phyloP scores from a whole-genome alignment of 2,113 vertebrate species.

The Pogonocichla stellata region DNA sequence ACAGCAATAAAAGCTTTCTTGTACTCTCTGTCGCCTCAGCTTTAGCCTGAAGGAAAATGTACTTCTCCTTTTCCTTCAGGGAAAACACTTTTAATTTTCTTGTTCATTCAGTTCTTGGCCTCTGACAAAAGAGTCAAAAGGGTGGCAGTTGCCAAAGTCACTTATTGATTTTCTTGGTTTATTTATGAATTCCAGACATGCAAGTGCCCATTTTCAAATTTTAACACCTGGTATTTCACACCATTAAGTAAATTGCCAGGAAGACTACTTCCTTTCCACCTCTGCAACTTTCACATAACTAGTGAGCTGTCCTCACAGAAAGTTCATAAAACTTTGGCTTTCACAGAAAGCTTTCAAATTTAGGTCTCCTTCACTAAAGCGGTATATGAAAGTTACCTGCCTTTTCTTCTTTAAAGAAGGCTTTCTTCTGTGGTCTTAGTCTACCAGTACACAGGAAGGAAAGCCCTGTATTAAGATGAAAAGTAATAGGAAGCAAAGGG shows the following conservation, averaged over 20 bases:
- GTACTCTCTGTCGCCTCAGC: neutral
- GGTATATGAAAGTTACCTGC: neutral
- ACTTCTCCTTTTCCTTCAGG: neutral
- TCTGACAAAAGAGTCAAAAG: constrained; percentile 48
- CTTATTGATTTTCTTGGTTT: constrained; percentile 55
- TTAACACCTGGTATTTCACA: constrained; percentile 50
- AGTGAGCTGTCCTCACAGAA: neutral
- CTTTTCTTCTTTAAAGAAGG: neutral
- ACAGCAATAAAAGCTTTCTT: neutral
- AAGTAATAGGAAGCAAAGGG: neutral
- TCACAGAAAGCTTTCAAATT: neutral
- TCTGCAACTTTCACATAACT: neutral
- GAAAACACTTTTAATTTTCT: constrained; percentile 42
- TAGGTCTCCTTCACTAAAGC: neutral
- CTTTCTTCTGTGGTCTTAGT: neutral
- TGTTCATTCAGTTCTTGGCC: constrained; percentile 29
- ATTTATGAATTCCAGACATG: constrained; percentile 50
- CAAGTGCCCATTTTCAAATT: constrained; percentile 16
- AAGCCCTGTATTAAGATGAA: neutral
- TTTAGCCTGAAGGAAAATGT: neutral
- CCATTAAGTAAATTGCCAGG: constrained; percentile 22
- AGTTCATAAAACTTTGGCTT: neutral
- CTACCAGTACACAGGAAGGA: neutral
- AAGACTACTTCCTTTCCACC: neutral
- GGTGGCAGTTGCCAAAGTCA: constrained; percentile 11